Percentiles rank a stretch among this genome's conserved stretches.
Evolutionary conservation across 1,140 invertebrate genomes (phyloP).

Genomic region (Psix sp.): DNA sequence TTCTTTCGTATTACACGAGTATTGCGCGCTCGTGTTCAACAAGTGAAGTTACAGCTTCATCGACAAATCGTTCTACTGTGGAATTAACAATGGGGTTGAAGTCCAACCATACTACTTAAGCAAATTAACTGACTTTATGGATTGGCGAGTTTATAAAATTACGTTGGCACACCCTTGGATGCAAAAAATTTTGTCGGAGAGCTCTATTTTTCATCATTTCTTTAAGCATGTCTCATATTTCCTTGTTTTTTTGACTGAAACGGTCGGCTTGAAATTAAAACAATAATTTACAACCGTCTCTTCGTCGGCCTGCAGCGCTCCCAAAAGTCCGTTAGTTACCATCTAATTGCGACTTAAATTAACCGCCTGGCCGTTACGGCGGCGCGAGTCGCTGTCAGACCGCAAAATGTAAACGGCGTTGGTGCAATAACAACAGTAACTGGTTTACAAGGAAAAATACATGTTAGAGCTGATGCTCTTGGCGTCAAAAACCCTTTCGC

Average conservation of each 20-base stretch:
- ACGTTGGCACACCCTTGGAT: conserved; percentile 49
- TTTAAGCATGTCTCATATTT: conserved; percentile 44
- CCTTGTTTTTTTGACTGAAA: conserved; percentile 32
- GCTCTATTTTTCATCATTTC: conserved; percentile 52
- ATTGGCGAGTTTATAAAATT: conserved; percentile 69
- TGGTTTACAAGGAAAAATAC: conserved; percentile 53
- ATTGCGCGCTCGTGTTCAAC: too few relatives aligned
- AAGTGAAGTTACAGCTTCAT: too few relatives aligned
- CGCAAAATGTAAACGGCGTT: conserved; percentile 54
- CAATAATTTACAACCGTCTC: conserved; percentile 70
- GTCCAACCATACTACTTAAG: conserved; percentile 57
- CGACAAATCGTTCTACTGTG: conserved; percentile 12
- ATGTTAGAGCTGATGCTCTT: conserved; percentile 24
- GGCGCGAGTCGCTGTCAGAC: conserved; percentile 40
- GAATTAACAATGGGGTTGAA: conserved; percentile 58
- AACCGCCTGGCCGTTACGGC: conserved; percentile 58
- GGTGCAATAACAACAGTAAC: conserved; percentile 50
- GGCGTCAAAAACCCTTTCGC: conserved; percentile 30
- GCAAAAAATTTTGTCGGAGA: conserved; percentile 17
- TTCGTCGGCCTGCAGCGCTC: conserved; percentile 36
- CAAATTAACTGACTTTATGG: conserved; percentile 69
- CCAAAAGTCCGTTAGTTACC: conserved; percentile 65
- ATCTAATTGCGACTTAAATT: conserved; percentile 72
- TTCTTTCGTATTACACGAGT: too few relatives aligned
- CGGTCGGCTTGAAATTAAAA: conserved; percentile 69